Evolutionary conservation across 92 coral and sea anemone species (phyloP).

Genomic region (Metridium senile): DNA sequence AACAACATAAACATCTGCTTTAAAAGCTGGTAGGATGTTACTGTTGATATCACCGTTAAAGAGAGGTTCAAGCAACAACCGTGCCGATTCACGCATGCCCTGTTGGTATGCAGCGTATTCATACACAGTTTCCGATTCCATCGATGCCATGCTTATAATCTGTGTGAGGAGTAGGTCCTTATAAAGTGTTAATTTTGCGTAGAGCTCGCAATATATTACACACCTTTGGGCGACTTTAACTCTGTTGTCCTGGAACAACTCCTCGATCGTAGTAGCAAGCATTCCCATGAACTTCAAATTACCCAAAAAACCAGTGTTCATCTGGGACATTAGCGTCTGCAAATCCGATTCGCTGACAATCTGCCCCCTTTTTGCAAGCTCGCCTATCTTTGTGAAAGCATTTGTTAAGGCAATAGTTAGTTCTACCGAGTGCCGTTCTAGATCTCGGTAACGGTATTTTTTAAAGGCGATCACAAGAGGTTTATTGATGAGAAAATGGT

Average conservation of each 20-base stretch:
- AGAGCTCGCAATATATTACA: conserved; percentile 17
- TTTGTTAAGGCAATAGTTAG: no score
- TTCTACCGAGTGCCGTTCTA: no score
- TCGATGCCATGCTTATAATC: conserved; percentile 3
- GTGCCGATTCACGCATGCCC: background rate
- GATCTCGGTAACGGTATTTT: background rate
- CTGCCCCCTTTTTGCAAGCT: background rate
- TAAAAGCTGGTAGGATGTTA: conserved; percentile 27
- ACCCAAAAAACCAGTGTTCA: background rate
- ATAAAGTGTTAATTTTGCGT: background rate
- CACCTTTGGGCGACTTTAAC: conserved; percentile 8
- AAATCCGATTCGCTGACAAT: background rate
- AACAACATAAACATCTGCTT: conserved; percentile 12
- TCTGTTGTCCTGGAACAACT: background rate
- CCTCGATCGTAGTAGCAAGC: conserved; percentile 1
- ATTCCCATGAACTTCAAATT: conserved; percentile 12
- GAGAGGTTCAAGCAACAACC: background rate
- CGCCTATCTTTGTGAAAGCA: no score
- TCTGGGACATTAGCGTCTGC: background rate
- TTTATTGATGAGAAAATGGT: background rate
- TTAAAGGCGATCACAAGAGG: background rate
- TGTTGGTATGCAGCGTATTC: background rate
- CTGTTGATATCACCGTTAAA: conserved; percentile 11
- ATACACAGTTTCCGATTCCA: background rate
- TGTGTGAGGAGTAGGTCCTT: conserved; percentile 30